A percentile compares a stretch with the other conserved stretches of the same genome.
These are phyloP conservation scores for Gobionotothen gibberifrons DNA, from an alignment of 2,797 vertebrate species.

Conservation along the genomic window DNA sequence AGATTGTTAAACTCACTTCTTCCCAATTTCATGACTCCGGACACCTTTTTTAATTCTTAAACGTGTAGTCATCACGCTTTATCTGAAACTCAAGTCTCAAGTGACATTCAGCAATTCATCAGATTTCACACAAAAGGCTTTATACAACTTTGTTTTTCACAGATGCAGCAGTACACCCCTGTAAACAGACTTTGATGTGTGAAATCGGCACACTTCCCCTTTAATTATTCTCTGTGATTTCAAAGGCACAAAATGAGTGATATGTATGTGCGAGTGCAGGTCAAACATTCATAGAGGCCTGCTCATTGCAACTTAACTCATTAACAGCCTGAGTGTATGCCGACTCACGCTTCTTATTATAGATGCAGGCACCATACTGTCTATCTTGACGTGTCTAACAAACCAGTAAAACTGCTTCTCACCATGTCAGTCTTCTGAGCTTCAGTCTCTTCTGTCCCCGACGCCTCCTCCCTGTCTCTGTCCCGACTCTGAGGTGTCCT, in stretches of 20 bases:
- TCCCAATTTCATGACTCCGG: too few relatives aligned
- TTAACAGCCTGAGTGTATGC: slow-evolving; percentile 65
- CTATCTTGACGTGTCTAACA: not conserved
- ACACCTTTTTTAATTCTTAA: not conserved
- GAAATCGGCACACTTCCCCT: not conserved
- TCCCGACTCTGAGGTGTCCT: slow-evolving; percentile 13
- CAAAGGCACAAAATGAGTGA: not conserved
- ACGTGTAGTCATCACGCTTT: not conserved
- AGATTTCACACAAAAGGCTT: not conserved
- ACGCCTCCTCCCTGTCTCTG: slow-evolving; percentile 14
- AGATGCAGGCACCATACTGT: not conserved
- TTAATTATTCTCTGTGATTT: not conserved
- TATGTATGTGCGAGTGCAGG: slow-evolving; percentile 6
- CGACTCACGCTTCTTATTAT: slow-evolving; percentile 39
- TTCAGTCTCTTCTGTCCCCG: slow-evolving; percentile 43
- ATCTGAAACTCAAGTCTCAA: not conserved
- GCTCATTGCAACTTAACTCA: slow-evolving; percentile 36
- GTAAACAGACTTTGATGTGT: not conserved
- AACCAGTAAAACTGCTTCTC: slow-evolving; percentile 32
- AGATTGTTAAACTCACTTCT: not conserved
- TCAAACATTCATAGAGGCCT: slow-evolving; percentile 67
- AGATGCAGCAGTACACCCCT: not conserved
- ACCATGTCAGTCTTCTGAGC: slow-evolving; percentile 72
- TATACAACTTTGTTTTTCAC: not conserved
- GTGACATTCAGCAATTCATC: not conserved